A percentile compares a stretch with the other conserved stretches of the same genome.
phyloP scores from a whole-genome alignment of 2,797 vertebrate genomes.

The Buceros bicornis region DNA sequence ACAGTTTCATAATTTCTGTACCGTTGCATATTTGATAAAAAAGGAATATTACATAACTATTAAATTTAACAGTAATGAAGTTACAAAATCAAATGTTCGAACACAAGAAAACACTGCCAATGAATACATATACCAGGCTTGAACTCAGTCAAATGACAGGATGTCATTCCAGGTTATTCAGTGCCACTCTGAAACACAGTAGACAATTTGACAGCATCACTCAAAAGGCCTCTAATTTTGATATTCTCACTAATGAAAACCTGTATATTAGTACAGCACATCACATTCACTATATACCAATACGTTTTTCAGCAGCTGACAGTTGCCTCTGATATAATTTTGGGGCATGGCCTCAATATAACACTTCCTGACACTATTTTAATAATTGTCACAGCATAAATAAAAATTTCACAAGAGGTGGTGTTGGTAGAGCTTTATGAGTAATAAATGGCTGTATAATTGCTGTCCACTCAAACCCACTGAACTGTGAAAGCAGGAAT shows the following conservation, averaged over 20 bases:
- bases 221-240: not conserved
- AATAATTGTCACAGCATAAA: not conserved
- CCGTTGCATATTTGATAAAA: not conserved
- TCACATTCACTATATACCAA: not conserved
- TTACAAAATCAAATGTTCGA: not conserved
- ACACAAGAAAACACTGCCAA: not conserved
- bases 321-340: not conserved
- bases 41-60: not conserved
- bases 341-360: not conserved
- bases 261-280: not conserved
- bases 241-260: not conserved
- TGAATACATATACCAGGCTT: not conserved
- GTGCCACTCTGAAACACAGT: not conserved
- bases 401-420: not conserved
- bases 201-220: not conserved
- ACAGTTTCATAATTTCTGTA: not conserved
- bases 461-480: not conserved
- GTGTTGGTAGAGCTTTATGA: not conserved
- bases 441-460: not conserved
- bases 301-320: not conserved
- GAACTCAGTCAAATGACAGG: not conserved
- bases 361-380: not conserved
- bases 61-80: not conserved
- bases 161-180: not conserved
- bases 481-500: not conserved